A percentile compares a stretch with the other conserved stretches of the same genome.
Conservation (phyloP, 2,113 vertebrate species). For the Myotis davidii region DNA sequence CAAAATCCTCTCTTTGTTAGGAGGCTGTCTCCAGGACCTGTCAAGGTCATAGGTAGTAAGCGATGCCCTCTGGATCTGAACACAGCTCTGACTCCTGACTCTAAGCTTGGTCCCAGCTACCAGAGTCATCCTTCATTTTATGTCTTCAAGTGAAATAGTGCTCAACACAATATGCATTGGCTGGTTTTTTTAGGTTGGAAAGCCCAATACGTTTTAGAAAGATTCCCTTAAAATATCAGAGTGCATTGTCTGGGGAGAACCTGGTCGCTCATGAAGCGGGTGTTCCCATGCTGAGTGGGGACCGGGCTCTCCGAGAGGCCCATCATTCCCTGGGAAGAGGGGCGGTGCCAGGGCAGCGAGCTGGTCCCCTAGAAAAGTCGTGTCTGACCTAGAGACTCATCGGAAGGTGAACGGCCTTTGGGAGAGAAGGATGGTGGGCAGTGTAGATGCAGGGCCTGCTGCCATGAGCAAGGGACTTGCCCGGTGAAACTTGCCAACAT, state of each 20-base stretch:
- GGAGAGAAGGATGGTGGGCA: slow-evolving; percentile 36
- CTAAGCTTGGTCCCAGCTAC: background rate
- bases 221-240: background rate
- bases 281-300: background rate
- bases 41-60: background rate
- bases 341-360: background rate
- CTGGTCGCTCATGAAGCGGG: background rate
- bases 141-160: background rate
- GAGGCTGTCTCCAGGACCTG: background rate
- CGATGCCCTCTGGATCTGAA: background rate
- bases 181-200: background rate
- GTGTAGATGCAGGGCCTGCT: background rate
- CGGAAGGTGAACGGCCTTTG: slow-evolving; percentile 48
- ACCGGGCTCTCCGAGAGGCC: background rate
- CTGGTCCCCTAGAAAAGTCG: background rate
- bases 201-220: background rate
- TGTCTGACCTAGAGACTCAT: background rate
- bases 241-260: background rate
- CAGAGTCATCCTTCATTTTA: background rate
- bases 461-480: background rate
- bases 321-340: background rate
- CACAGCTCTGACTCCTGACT: background rate
- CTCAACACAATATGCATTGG: background rate
- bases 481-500: background rate
- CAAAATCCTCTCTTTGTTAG: background rate